Evolutionary conservation across 2,113 vertebrate genomes (phyloP), one percentile per base, ranked within the genome.

Genomic region (Seriola quinqueradiata): DNA sequence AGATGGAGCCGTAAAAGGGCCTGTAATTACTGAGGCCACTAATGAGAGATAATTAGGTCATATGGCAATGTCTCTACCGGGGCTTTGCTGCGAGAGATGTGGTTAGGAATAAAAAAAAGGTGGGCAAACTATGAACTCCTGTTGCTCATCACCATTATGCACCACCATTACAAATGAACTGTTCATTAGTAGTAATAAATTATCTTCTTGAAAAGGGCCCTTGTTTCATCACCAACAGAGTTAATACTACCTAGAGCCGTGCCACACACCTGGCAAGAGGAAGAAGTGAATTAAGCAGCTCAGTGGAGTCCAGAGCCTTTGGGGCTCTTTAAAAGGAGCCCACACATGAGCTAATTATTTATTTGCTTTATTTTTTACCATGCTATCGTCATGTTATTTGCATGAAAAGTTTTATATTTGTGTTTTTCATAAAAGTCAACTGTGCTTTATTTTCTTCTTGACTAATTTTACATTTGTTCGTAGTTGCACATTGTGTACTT

Each of bases 21-120:
- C 79, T 83, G 84, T 92, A 93, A 94, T 91, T 91, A 92, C 88
- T 58, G 87, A 92, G 80, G 89, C 90, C 85, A 71, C 91, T 94
- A 93, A 94, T 91, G 88, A 90, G 88, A 85, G 87, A 88, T 93
- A 93, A 93, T 94, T 90, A 81, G 90, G 91, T 94, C 89, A 86
- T 89, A 86, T 90, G 92, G 88, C 80, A 83, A 79, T 38, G 83
- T 84, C 83, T 90, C 90, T 83, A 58, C 68, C 14, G 44, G 82
- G 82, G 68, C 84, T 77, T 10, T 32, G 77, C 85, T 67, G 78
- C 23, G 5, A 70, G 86, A 68, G 81, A 79, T 72, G 74, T 64
- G 74, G 82, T 72, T 52, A 38, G 75, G 69, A 90, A 81, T 76
- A 64, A 86, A 74, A 25, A 25, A 28, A 79, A 85, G 71, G 86